Base-by-base conservation (phyloP, 2,797 vertebrate species). In the Gymnoscopelus microlampas region DNA sequence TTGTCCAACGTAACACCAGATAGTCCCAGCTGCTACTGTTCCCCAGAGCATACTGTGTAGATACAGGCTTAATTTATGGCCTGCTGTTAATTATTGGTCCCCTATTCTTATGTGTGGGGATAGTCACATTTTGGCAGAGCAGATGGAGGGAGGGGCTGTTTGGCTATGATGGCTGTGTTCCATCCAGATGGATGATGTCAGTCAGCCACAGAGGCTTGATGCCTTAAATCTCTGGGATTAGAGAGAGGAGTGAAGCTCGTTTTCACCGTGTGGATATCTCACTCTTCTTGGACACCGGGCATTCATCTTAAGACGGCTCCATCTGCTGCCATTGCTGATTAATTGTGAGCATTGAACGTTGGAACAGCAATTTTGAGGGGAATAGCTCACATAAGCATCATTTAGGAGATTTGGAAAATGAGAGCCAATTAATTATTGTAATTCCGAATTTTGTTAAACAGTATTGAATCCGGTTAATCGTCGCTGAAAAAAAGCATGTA, bases 141-240 rank as follows among this genome's bases (percentile, higher is more conserved):
- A 89, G 88, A 91, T 89, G 83, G 85, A 81, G 85, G 87, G 83
- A 29, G 79, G 73, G 76, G 74, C 67, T 77, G 72, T 83, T 89
- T 84, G 87, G 84, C 88, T 86, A 66, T 55, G 73, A 70, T 80
- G 70, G 51, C 77, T 56, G 7, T 81, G 71, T 70, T 80, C 39
- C 63, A 72, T 86, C 84, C 82, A 86, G 83, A 89, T 83, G 86
- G 88, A 85, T 85, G 74, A 81, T 81, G 85, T 89, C 82, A 77
- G 80, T 87, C 85, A 74, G 81, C 81, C 73, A 79, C 24, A 23
- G 69, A 82, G 65, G 59, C 76, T 74, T 72, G 60, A 74, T 77
- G 83, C 64, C 82, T 88, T 73, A 61, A 73, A 78, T 85, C 83
- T 86, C 76, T 60, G 60, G 0, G 73, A 55, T 29, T 51, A 35